Evolutionary conservation across 2,888 invertebrate genomes (phyloP).

Genomic region (Nudaria mundana): DNA sequence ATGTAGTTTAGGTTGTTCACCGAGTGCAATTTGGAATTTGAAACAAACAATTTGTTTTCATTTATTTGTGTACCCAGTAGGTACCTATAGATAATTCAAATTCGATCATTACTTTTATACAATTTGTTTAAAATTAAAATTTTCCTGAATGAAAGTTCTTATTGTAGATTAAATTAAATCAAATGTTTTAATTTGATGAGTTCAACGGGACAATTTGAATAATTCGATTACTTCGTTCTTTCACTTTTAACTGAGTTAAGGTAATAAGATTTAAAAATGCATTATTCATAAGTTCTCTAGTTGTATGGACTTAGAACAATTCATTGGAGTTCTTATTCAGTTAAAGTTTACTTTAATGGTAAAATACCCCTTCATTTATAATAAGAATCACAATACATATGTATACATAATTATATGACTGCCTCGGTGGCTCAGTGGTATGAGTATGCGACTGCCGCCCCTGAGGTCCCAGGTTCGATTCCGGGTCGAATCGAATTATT

Average conservation of each 20-base stretch:
- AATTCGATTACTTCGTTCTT: conserved; percentile 60
- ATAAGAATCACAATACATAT: no score
- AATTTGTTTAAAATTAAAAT: conserved; percentile 25
- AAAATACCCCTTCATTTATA: no score
- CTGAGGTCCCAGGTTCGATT: no score
- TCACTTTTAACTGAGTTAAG: conserved; percentile 51
- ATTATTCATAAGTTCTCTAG: conserved; percentile 44
- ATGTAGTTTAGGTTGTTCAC: no score
- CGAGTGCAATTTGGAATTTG: no score
- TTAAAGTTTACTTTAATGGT: conserved; percentile 15
- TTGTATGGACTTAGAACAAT: conserved; percentile 24
- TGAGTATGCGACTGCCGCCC: no score
- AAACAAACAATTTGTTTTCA: no score
- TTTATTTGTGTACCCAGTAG: no score
- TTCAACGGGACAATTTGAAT: conserved; percentile 62
- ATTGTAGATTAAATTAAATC: conserved; percentile 49
- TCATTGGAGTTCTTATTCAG: conserved; percentile 24
- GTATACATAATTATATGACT: no score
- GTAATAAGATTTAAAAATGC: conserved; percentile 48
- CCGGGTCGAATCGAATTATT: no score
- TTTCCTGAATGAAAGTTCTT: conserved; percentile 22
- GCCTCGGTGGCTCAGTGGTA: no score
- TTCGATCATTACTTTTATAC: conserved; percentile 2
- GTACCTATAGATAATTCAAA: no score
- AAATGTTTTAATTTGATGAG: conserved; percentile 59